Base-by-base conservation (phyloP, 1,140 invertebrate species). In the Drosophila leontia region DNA sequence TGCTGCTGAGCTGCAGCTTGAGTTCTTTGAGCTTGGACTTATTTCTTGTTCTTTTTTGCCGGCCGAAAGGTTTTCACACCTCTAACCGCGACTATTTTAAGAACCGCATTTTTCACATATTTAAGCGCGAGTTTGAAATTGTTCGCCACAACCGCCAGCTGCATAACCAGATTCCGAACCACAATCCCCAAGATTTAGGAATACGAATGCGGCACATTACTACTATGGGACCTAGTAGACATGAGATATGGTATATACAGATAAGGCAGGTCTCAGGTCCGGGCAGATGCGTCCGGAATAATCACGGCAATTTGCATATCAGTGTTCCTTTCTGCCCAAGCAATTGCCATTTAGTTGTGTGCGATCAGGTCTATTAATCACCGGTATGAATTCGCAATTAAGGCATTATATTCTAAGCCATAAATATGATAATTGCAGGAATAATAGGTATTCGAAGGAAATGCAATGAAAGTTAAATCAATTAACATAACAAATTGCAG, bases 111-210 rank as follows among this genome's bases (percentile, higher is more conserved):
- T 77, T 78, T 64, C 53, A 53, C 45, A 74, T 81, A 74, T 72
- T 85, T 74, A 55, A 84, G 62, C 62, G 74, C 76, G 53, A 60
- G 50, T 76, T 82, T 83, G 58, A 48, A 70, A 82, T 82, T 72
- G 63, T 77, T 74, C 50, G 42, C 37, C 61, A n/a, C 44, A 17
- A 51, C 13, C 41, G 26, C 57, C 74, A 81, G 74, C 61, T 82
- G 80, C 63, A 59, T 41, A 74, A 74, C 70, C 70, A 74, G 67
- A 59, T 72, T 57, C 17, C 35, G 17, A 13, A 11, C 11, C 4
- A 12, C 41, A 45, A 35, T 15, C 8, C 13, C 39, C 19, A 19
- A 23, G 44, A 23, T 35, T 55, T 69, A 69, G 32, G 50, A 55
- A 44, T 44, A 37, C 15, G n/a, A 51, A 35, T 35, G 19, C 11